These are phyloP conservation scores for Pachycephus smyrnensis DNA, from an alignment of 2,888 invertebrate genomes.

Conservation along the genomic window DNA sequence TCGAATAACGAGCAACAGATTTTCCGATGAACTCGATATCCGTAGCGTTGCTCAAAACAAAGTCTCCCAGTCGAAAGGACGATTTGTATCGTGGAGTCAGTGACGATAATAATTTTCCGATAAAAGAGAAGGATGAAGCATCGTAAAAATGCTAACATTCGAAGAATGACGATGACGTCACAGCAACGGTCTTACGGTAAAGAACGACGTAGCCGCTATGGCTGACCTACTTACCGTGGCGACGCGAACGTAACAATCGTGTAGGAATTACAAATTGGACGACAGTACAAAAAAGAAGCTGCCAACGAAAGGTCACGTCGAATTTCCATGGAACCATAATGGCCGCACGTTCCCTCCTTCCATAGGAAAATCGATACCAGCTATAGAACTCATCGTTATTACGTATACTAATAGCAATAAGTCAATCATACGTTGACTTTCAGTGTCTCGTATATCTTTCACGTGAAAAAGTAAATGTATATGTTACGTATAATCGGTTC, in stretches of 20 bases:
- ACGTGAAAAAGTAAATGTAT: not conserved
- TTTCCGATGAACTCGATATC: not conserved
- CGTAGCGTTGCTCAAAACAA: accelerated
- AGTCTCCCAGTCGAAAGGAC: not conserved
- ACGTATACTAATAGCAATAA: not conserved
- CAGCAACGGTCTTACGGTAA: constrained; percentile 39
- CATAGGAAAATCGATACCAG: not conserved
- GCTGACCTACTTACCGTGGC: constrained; percentile 39
- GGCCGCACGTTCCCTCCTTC: not conserved
- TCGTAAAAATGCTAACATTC: constrained; percentile 5
- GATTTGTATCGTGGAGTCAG: no score
- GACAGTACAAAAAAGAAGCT: not conserved
- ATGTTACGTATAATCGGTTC: not conserved
- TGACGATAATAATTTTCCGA: not conserved
- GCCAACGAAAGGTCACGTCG: not conserved
- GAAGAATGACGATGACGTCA: constrained; percentile 35
- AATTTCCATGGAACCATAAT: not conserved
- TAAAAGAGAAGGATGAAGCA: no score
- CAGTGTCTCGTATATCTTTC: not conserved
- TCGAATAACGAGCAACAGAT: not conserved
- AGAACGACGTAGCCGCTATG: constrained; percentile 26
- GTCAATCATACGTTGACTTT: not conserved
- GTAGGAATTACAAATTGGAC: not conserved
- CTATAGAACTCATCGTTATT: not conserved
- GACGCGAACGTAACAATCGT: constrained; percentile 19